Conservation (phyloP, 37 sponge, comb jelly and placozoan species). For the Mnemiopsis leidyi region DNA sequence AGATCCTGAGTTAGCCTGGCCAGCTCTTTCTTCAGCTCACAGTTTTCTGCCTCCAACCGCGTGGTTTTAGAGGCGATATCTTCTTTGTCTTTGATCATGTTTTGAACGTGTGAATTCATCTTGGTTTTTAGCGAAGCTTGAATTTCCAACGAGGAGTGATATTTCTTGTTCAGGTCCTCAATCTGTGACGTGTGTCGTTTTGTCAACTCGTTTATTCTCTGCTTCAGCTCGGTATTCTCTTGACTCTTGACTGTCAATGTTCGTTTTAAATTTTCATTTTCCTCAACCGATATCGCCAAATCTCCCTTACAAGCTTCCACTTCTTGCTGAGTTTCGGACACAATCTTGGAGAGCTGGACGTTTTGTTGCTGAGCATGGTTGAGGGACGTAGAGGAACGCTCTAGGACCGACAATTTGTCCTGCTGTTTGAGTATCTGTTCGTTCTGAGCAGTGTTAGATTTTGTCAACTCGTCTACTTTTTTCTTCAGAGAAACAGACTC, state of each 20-base stretch:
- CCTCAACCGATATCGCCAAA: not conserved
- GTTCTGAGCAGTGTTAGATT: not conserved
- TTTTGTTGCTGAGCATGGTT: constrained; percentile 7
- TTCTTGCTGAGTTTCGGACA: not conserved
- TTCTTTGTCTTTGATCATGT: not conserved
- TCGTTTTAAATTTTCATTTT: not conserved
- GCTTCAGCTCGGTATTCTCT: constrained; percentile 33
- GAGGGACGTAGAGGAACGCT: not conserved
- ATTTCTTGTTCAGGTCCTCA: constrained; percentile 11
- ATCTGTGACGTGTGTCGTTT: constrained; percentile 18
- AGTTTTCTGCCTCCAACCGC: not conserved
- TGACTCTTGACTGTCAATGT: not conserved
- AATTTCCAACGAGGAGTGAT: not conserved
- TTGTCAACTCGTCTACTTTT: not conserved
- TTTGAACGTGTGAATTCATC: not conserved
- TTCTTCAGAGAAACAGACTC: not conserved
- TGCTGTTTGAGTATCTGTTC: not conserved
- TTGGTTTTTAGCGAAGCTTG: not conserved
- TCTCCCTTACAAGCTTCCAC: not conserved
- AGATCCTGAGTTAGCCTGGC: not conserved
- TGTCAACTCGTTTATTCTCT: constrained; percentile 15
- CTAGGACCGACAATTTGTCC: not conserved
- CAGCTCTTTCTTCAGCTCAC: not conserved
- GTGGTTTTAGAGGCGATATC: not conserved
- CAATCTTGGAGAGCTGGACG: not conserved